These are phyloP conservation scores for Hydropsyche betteni DNA, from an alignment of 2,888 invertebrate species.

Conservation along the genomic window DNA sequence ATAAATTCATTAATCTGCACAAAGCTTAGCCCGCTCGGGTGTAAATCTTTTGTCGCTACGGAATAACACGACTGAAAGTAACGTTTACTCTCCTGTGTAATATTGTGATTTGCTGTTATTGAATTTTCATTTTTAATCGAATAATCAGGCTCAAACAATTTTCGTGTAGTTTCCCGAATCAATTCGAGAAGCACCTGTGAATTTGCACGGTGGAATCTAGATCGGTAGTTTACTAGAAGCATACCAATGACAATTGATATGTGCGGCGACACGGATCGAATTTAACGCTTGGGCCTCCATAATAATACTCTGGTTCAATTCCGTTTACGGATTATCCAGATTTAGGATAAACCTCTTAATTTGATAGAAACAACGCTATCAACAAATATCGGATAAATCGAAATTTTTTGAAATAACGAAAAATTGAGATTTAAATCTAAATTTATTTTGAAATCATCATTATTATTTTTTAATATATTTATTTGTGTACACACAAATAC, in stretches of 20 bases:
- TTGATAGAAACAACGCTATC: no score
- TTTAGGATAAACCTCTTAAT: not conserved
- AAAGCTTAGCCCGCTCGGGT: slow-evolving; percentile 10
- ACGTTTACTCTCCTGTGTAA: not conserved
- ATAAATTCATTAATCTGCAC: slow-evolving; percentile 21
- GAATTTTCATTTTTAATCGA: not conserved
- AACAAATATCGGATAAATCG: no score
- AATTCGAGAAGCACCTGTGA: slow-evolving; percentile 1
- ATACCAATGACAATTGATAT: slow-evolving; percentile 16
- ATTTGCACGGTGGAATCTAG: not conserved
- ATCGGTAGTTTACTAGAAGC: not conserved
- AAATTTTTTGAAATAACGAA: no score
- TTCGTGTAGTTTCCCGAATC: not conserved
- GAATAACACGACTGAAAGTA: not conserved
- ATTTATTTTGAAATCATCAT: no score
- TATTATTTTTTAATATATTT: no score
- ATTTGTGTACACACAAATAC: no score
- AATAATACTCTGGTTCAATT: slow-evolving; percentile 7
- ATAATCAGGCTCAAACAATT: not conserved
- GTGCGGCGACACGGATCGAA: slow-evolving; percentile 3
- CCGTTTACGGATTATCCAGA: slow-evolving; percentile 8
- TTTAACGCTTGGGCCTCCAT: slow-evolving; percentile 17
- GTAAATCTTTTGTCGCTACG: not conserved
- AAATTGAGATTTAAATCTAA: no score
- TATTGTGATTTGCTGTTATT: not conserved